phyloP scores from a whole-genome alignment of 2,888 invertebrate genomes.

The Melieria crassipennis region DNA sequence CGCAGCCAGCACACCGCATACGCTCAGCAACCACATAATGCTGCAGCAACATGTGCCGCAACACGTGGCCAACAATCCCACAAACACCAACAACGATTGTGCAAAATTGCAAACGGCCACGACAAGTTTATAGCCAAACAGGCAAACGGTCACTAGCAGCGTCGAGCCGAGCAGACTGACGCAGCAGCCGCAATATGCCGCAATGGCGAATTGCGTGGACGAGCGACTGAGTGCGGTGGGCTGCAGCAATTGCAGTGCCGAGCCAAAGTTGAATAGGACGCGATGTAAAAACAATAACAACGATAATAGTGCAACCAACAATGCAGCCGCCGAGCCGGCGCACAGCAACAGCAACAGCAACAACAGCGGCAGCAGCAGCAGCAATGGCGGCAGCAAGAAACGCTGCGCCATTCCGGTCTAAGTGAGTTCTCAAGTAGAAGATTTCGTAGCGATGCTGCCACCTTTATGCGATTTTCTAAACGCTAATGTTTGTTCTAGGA shows the following conservation, averaged over 20 bases:
- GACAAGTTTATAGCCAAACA: constrained; percentile 62
- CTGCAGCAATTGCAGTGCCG: constrained; percentile 6
- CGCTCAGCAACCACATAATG: constrained; percentile 38
- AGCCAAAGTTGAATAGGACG: neutral
- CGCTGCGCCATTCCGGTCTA: constrained; percentile 62
- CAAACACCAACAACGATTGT: constrained; percentile 26
- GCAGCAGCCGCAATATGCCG: neutral
- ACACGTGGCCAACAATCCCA: constrained; percentile 17
- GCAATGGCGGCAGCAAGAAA: constrained; percentile 49
- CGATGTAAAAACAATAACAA: constrained; percentile 26
- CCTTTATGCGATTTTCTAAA: too few relatives aligned
- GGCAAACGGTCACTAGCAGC: constrained; percentile 16
- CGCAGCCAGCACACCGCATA: constrained; percentile 12
- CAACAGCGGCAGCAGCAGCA: constrained; percentile 28
- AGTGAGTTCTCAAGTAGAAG: neutral
- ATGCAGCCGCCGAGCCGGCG: constrained; percentile 16
- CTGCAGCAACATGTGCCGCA: constrained; percentile 34
- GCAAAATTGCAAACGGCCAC: constrained; percentile 36
- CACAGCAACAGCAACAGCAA: constrained; percentile 17
- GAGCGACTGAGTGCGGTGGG: neutral
- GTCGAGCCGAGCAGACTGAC: constrained; percentile 1
- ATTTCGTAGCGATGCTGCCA: too few relatives aligned
- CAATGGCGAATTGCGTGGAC: neutral
- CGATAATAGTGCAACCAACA: constrained; percentile 5
- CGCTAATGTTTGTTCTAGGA: too few relatives aligned